Percentiles rank a stretch among this genome's conserved stretches.
These are phyloP conservation scores for Bombus polaris DNA, from an alignment of 1,140 invertebrate species.

Conservation along the genomic window DNA sequence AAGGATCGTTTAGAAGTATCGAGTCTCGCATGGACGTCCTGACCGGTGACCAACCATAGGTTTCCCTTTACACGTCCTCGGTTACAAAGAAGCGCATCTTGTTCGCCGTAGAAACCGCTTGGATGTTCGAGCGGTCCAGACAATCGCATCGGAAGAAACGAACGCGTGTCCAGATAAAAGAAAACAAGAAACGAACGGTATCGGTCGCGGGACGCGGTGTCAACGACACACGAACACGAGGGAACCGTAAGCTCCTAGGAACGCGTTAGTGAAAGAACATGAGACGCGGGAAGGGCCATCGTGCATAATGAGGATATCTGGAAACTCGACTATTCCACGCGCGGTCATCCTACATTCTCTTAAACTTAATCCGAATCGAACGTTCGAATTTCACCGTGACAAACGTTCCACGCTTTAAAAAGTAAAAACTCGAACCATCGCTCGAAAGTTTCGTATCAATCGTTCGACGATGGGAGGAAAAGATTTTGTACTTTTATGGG, in stretches of 20 bases:
- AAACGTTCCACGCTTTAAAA: neutral
- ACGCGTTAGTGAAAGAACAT: neutral
- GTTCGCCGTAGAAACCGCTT: constrained; percentile 6
- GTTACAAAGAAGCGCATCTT: neutral
- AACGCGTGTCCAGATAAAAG: constrained; percentile 35
- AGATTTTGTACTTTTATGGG: no score
- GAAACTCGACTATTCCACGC: neutral
- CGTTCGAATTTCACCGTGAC: neutral
- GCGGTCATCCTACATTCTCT: neutral
- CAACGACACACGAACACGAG: constrained; percentile 38
- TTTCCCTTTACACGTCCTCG: neutral
- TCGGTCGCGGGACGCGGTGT: constrained; percentile 30
- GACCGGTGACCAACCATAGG: neutral
- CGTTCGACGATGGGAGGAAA: no score
- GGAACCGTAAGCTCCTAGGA: constrained; percentile 29
- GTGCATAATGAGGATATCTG: constrained; percentile 14
- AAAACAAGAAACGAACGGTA: constrained; percentile 50
- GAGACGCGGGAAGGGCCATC: neutral
- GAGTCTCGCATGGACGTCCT: neutral
- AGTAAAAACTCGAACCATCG: neutral
- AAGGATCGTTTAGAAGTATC: neutral
- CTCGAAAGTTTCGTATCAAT: no score
- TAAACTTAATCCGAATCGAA: neutral
- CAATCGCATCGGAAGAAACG: constrained; percentile 20
- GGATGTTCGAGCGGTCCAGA: neutral